phyloP scores from a whole-genome alignment of 2,888 invertebrate species.

The Epirrhoe alternata region DNA sequence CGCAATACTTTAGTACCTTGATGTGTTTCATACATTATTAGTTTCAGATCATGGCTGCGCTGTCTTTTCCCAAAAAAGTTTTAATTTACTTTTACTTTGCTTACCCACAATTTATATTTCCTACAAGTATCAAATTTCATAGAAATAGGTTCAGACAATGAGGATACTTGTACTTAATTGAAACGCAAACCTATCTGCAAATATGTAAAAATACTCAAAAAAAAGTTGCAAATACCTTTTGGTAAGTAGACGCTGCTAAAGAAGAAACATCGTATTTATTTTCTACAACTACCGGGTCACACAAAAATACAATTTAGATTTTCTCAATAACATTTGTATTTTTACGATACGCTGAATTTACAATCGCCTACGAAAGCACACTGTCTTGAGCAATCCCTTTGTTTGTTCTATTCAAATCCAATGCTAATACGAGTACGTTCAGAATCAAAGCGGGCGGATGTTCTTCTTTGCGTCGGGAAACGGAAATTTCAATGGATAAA shows the following conservation, averaged over 20 bases:
- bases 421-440: conserved; percentile 81
- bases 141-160: no score
- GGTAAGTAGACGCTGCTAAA: not conserved
- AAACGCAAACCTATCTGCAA: no score
- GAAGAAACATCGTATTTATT: not conserved
- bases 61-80: not conserved
- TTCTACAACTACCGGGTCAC: conserved; percentile 50
- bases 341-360: conserved; percentile 82
- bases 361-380: conserved; percentile 83
- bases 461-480: conserved; percentile 74
- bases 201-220: no score
- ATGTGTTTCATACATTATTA: not conserved
- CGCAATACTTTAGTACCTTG: not conserved
- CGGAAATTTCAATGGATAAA: conserved; percentile 71
- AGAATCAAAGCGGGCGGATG: conserved; percentile 81
- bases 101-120: no score
- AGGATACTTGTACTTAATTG: no score
- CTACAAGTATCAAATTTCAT: no score
- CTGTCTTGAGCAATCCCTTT: conserved; percentile 83
- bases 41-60: not conserved
- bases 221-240: no score
- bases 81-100: no score
- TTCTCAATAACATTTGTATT: conserved; percentile 51
- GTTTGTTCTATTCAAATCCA: conserved; percentile 84
- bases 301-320: conserved; percentile 26